Base-by-base conservation (phyloP, 35 echinoderm and acorn worm species). In the Anneissia japonica region DNA sequence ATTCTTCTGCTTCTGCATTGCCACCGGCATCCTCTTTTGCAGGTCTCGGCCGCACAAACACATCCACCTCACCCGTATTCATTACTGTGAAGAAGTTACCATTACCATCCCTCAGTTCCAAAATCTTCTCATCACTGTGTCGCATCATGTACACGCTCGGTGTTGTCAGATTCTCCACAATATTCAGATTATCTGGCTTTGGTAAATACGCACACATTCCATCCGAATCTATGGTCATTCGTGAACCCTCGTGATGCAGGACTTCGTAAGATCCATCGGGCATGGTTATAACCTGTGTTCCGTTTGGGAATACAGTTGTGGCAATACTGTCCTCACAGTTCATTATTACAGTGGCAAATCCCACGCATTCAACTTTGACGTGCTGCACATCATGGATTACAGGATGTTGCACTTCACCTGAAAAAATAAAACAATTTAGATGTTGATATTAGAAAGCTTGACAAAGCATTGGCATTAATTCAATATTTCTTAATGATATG, bases 311-410 rank as follows among this genome's bases (percentile, higher is more conserved):
- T 36, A 99, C 88, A n/a, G 96, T 99, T 19, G 92, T 94, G 23
- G 96, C 96, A 32, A 99, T 86, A 77, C 89, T 94, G 72, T 93
- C 92, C 33, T 99, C 92, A 46, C 92, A 84, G 80, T 99, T 99
- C 83, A 99, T 94, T 55, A 99, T 99, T 36, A 99, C 90, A 21
- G 96, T 99, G 0, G 96, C 96, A 35, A 91, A 99, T n/a, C 92
- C 96, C 7, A 87, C 89, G 84, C 96, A 99, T 46, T 99, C 96
- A 7, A 99, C 87, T 79, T 92, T 99, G 74, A 94, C 89, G 31
- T 99, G 92, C 55, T 84, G 80, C 30, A 99, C 89, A 14, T 75
- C 31, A 73, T 83, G 75, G 0, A 89, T 56, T 34, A 77, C 77
- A 19, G 79, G 43, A 36, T 86, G 76, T n/a, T 82, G 30, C 32